Evolutionary conservation across 2,113 vertebrate species (phyloP).

Genomic region (Hippocampus comes): DNA sequence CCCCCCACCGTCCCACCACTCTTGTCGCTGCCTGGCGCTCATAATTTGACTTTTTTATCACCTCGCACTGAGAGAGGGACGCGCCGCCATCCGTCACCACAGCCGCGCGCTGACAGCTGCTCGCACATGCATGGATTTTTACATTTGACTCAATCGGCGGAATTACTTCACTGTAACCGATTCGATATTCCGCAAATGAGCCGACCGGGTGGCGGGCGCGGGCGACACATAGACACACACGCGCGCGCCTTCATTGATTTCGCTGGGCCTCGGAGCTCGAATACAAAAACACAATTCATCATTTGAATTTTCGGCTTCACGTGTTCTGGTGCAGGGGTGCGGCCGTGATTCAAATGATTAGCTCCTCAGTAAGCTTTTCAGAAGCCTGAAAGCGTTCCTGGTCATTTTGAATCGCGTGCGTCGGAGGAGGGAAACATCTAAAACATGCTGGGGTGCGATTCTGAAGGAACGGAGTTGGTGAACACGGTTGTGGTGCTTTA

Average conservation of each 20-base stretch:
- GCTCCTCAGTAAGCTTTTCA: no score
- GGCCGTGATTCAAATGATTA: no score
- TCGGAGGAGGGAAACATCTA: no score
- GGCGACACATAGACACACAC: conserved; percentile 11
- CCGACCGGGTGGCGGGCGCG: conserved; percentile 55
- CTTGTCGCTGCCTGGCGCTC: conserved; percentile 52
- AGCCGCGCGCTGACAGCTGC: conserved; percentile 68
- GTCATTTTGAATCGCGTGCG: no score
- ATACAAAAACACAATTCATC: conserved; percentile 77
- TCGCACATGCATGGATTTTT: conserved; percentile 79
- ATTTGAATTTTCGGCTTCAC: conserved; percentile 64
- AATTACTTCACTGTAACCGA: conserved; percentile 81
- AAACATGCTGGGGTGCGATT: no score
- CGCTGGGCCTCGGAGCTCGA: conserved; percentile 64
- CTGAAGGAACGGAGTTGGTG: no score
- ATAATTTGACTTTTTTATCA: conserved; percentile 74
- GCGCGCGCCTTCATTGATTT: conserved; percentile 70
- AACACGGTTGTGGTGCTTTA: neutral
- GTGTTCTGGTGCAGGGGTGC: conserved; percentile 17
- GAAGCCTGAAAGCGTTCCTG: no score
- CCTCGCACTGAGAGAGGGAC: conserved; percentile 62
- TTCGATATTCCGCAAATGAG: conserved; percentile 80
- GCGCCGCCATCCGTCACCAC: conserved; percentile 70
- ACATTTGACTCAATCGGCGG: conserved; percentile 75
- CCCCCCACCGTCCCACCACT: conserved; percentile 7